These are phyloP conservation scores for Acleris holmiana DNA, from an alignment of 2,888 invertebrate genomes.

Conservation along the genomic window DNA sequence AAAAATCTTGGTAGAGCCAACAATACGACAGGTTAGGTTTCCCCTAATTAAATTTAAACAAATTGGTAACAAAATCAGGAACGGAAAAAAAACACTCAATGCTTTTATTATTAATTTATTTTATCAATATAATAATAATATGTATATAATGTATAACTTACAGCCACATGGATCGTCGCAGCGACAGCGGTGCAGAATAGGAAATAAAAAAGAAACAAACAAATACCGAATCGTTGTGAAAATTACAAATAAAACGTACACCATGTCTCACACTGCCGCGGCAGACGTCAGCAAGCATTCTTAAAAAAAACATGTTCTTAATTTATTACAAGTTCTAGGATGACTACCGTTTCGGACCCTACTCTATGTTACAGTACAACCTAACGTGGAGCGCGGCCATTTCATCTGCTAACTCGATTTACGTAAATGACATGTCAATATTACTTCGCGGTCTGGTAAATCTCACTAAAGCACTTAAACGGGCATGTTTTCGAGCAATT, in stretches of 20 bases:
- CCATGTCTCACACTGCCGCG: conserved; percentile 48
- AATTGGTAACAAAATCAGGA: conserved; percentile 18
- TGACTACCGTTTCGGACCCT: conserved; percentile 46
- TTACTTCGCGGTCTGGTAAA: no score
- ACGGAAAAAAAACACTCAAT: conserved; percentile 50
- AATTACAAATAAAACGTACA: conserved; percentile 55
- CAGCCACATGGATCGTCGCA: conserved; percentile 69
- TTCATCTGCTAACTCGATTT: not conserved
- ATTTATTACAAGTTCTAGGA: conserved; percentile 54
- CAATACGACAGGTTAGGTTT: no score
- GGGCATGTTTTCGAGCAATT: no score
- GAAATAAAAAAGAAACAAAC: conserved; percentile 27
- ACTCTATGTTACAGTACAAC: conserved; percentile 71
- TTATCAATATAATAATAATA: conserved; percentile 81
- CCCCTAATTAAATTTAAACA: no score
- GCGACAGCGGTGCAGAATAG: conserved; percentile 42
- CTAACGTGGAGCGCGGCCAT: conserved; percentile 51
- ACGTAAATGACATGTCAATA: not conserved
- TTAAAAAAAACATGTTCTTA: conserved; percentile 65
- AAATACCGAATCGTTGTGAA: conserved; percentile 47
- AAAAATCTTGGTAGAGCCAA: no score
- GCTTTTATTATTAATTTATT: conserved; percentile 83
- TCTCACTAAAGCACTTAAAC: no score
- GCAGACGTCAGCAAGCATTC: conserved; percentile 60
- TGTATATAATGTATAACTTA: conserved; percentile 83